Percentiles rank a stretch among this genome's conserved stretches.
Evolutionary conservation across 1,140 invertebrate species (phyloP).

Genomic region (Ostrea edulis): DNA sequence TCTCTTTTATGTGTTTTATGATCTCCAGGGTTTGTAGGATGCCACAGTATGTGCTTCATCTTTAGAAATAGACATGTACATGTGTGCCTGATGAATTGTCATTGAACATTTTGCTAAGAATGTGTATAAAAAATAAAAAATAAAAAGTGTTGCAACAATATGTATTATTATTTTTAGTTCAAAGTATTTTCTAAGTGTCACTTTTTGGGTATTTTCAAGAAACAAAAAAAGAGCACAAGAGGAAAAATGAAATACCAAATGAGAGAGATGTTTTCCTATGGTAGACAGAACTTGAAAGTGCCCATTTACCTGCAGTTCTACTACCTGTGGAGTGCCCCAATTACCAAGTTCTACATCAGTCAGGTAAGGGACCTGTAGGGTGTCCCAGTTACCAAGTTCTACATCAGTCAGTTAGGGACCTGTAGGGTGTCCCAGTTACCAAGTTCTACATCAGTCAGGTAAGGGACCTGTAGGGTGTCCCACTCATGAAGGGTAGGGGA

Average conservation of each 20-base stretch:
- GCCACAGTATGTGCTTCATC: too few species aligned
- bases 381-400: too few species aligned
- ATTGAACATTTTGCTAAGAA: too few species aligned
- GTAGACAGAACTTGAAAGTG: conserved; percentile 48
- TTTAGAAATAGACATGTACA: too few species aligned
- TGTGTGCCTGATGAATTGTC: too few species aligned
- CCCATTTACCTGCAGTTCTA: conserved; percentile 70
- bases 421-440: conserved; percentile 76
- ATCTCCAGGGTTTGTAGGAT: too few species aligned
- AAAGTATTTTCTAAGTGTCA: neutral
- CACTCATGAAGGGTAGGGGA: too few species aligned
- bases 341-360: conserved; percentile 76
- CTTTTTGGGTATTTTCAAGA: neutral
- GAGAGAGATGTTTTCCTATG: conserved; percentile 38
- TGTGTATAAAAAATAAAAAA: too few species aligned
- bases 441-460: conserved; percentile 77
- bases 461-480: too few species aligned
- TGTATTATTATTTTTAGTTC: neutral
- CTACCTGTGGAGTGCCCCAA: conserved; percentile 74
- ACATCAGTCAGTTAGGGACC: conserved; percentile 73
- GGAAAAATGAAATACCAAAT: conserved; percentile 37
- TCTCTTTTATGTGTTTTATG: too few species aligned
- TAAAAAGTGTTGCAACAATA: too few species aligned
- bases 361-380: conserved; percentile 68
- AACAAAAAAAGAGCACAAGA: neutral